A percentile compares a stretch with the other conserved stretches of the same genome.
Evolutionary conservation across 2,888 invertebrate genomes (phyloP).

Genomic region (Choristoneura rosaceana): DNA sequence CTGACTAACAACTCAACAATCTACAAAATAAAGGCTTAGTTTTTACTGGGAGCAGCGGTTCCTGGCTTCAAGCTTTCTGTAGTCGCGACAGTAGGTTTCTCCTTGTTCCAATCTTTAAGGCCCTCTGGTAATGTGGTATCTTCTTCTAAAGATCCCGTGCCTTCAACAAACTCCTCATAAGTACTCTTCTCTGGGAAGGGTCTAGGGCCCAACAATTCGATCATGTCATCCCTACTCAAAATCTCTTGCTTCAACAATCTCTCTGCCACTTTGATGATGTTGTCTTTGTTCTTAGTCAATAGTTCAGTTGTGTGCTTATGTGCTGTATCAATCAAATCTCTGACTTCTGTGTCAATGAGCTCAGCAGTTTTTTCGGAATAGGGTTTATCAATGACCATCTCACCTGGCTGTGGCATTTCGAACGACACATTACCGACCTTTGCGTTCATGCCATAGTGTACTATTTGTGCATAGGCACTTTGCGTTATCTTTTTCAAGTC

Average conservation of each 20-base stretch:
- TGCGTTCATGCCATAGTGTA: slow-evolving; percentile 98
- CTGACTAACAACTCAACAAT: slow-evolving; percentile 65
- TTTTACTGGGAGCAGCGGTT: slow-evolving; percentile 61
- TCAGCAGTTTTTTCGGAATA: slow-evolving; percentile 99
- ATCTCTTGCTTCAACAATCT: slow-evolving; percentile 97
- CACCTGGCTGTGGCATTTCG: slow-evolving; percentile 96
- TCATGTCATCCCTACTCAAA: slow-evolving; percentile 98
- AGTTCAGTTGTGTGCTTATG: slow-evolving; percentile 92
- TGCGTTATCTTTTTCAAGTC: slow-evolving; percentile 99
- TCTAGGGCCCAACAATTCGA: slow-evolving; percentile 95
- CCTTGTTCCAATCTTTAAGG: slow-evolving; percentile 97
- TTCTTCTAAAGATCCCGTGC: slow-evolving; percentile 98
- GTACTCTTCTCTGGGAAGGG: slow-evolving; percentile 99
- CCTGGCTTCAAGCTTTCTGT: slow-evolving; percentile 64
- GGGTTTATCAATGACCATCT: slow-evolving; percentile 97
- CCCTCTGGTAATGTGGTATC: slow-evolving; percentile 98
- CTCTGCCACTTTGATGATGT: slow-evolving; percentile 95
- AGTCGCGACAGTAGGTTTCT: slow-evolving; percentile 69
- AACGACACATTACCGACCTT: slow-evolving; percentile 99
- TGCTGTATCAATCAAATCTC: slow-evolving; percentile 84
- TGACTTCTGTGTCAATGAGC: slow-evolving; percentile 96
- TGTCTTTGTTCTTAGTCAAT: slow-evolving; percentile 91
- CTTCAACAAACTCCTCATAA: slow-evolving; percentile 99
- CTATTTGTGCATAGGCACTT: slow-evolving; percentile 99
- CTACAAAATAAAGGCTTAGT: slow-evolving; percentile 63